Evolutionary conservation across 1,140 invertebrate genomes (phyloP).

Genomic region (Drosophila cardini): DNA sequence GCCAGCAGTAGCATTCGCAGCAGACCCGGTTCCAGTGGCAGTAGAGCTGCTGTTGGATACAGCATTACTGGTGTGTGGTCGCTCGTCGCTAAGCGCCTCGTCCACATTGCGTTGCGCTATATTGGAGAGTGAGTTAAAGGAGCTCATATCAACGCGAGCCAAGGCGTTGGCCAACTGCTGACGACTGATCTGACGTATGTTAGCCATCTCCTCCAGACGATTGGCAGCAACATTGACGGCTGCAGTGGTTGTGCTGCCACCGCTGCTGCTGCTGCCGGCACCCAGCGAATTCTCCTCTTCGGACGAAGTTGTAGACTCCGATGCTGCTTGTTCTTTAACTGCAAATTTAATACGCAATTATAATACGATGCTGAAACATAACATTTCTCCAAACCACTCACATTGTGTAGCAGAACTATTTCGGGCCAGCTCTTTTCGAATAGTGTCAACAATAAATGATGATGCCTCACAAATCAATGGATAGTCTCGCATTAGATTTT

Average conservation of each 20-base stretch:
- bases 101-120: conserved; percentile 79
- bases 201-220: conserved; percentile 65
- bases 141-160: conserved; percentile 65
- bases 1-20: conserved; percentile 1
- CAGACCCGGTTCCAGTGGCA: background rate
- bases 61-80: conserved; percentile 23
- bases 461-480: conserved; percentile 80
- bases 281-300: conserved; percentile 81
- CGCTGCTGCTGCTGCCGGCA: conserved; percentile 76
- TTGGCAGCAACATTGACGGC: conserved; percentile 55
- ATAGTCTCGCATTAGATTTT: conserved; percentile 75
- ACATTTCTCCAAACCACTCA: conserved; percentile 16
- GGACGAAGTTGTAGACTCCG: conserved; percentile 79
- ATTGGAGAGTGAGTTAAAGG: conserved; percentile 79
- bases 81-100: conserved; percentile 58
- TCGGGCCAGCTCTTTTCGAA: conserved; percentile 75
- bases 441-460: conserved; percentile 79
- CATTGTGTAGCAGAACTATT: conserved; percentile 71
- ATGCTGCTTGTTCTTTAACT: conserved; percentile 80
- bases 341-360: background rate
- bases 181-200: conserved; percentile 81
- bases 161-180: conserved; percentile 79
- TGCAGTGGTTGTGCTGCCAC: conserved; percentile 60
- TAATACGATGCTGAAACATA: background rate
- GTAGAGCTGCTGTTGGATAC: background rate